Percentiles rank a stretch among this genome's conserved stretches.
Conservation (phyloP, 2,113 vertebrate genomes). For the Tetraodon nigroviridis region DNA sequence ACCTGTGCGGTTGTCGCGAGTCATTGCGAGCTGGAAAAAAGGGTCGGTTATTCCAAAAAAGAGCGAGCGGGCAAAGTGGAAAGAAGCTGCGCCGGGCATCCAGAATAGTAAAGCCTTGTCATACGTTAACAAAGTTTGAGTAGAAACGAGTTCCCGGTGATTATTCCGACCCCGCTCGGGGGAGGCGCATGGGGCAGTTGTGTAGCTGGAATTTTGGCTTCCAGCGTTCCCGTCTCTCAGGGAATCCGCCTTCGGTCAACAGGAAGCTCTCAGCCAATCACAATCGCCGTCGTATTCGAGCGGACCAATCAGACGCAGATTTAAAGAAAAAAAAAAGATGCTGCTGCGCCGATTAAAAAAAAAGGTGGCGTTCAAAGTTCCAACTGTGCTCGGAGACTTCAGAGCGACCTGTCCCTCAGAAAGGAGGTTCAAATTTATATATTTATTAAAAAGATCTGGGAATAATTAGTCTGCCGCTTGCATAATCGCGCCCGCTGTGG, state of each 20-base stretch:
- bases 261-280: conserved; percentile 65
- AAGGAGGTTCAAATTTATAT: too few relatives aligned
- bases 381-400: neutral
- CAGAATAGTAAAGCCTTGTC: conserved; percentile 1
- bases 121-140: conserved; percentile 25
- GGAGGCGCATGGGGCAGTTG: conserved; percentile 63
- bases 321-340: conserved; percentile 28
- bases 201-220: conserved; percentile 45
- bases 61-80: neutral
- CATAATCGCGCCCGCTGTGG: neutral
- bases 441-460: neutral
- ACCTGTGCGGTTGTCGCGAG: conserved; percentile 57
- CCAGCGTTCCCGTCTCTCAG: conserved; percentile 51
- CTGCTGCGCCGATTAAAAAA: conserved; percentile 4
- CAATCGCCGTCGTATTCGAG: conserved; percentile 40
- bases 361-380: conserved; percentile 26
- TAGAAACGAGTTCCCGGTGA: conserved; percentile 43
- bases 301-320: conserved; percentile 35
- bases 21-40: conserved; percentile 18
- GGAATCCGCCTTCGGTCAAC: conserved; percentile 68
- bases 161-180: conserved; percentile 40
- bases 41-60: conserved; percentile 31
- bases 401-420: too few relatives aligned
- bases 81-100: conserved; percentile 7
- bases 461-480: neutral